Base-by-base conservation (phyloP, 1,140 invertebrate species). In the Drosophila athabasca region DNA sequence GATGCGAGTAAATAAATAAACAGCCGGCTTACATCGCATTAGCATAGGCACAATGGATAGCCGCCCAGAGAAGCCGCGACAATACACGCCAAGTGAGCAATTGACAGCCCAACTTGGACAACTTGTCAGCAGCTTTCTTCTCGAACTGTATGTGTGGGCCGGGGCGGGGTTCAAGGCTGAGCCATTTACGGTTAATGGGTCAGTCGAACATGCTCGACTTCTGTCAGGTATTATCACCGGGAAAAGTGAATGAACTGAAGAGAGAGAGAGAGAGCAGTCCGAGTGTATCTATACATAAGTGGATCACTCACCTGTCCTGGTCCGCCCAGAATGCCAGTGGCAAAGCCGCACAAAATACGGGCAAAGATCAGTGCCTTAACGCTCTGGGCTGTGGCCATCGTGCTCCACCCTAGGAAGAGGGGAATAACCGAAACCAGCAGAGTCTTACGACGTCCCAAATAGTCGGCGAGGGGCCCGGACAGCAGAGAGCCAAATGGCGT, bases 291-390 rank as follows among this genome's bases (percentile, higher is more conserved):
- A 8, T 31, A 39, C 35, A 39, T 1, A 13, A 39, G 13, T 5
- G 11, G 11, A 39, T 39, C 11, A 62, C 74, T 75, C 91, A 95
- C 95, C 93, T 95, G 95, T 15, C 93, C 93, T 19, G 95, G 94
- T 49, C 95, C 95, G 4, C 94, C 94, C 59, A 95, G 92, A 49
- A 95, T 93, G 41, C 95, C 95, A 3, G 95, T 94, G 1, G 95
- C 93, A 59, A 95, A 93, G 51, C 95, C 95, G 54, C 94, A 94
- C 2, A 95, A 84, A 13, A 95, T 90, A 66, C 95, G 93, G 2
- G 95, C 95, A 13, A 94, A 79, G 9, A 96, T 80, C 35, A 96
- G 82, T n/a, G 93, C 62, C 0, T 91, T 81, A 62, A 95, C 93
- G 53, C 93, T 93, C 3, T 91, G 87, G 0, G 95, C 92, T 13